Conservation (phyloP, 1,140 invertebrate genomes). For the Leptinotarsa texana region DNA sequence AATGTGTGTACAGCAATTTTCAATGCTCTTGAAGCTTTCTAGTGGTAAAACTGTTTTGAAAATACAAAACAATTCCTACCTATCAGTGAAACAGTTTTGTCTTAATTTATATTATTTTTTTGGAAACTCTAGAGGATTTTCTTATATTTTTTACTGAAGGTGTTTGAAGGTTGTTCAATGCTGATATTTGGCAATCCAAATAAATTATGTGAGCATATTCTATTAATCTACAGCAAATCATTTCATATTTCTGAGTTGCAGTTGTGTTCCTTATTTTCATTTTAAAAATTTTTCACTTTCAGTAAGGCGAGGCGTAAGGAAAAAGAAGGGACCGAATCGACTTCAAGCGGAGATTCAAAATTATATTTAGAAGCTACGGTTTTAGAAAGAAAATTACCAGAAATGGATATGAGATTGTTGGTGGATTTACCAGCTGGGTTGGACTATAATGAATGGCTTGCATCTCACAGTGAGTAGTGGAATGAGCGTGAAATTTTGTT, state of each 20-base stretch:
- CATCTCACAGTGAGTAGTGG: conserved; percentile 87
- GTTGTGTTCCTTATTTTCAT: neutral
- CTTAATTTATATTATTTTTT: too few species aligned
- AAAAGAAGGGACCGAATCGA: conserved; percentile 74
- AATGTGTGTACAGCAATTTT: too few species aligned
- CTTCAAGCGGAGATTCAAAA: conserved; percentile 81
- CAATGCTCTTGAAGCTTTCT: too few species aligned
- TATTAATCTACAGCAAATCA: too few species aligned
- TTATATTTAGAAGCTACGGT: conserved; percentile 93
- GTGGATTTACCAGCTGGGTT: conserved; percentile 91
- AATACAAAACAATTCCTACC: too few species aligned
- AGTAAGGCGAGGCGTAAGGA: conserved; percentile 85
- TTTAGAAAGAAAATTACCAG: conserved; percentile 88
- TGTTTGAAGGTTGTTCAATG: too few species aligned
- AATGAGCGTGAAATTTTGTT: neutral
- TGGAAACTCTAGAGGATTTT: too few species aligned
- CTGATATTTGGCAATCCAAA: too few species aligned
- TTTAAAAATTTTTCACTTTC: neutral
- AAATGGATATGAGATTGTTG: conserved; percentile 88
- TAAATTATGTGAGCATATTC: too few species aligned
- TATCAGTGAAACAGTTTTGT: too few species aligned
- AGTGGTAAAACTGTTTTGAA: too few species aligned
- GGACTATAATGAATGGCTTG: conserved; percentile 98
- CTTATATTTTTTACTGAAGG: too few species aligned
- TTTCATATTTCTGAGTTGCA: neutral